Conservation (phyloP, 2,888 invertebrate species). For the Octonoba sinensis region DNA sequence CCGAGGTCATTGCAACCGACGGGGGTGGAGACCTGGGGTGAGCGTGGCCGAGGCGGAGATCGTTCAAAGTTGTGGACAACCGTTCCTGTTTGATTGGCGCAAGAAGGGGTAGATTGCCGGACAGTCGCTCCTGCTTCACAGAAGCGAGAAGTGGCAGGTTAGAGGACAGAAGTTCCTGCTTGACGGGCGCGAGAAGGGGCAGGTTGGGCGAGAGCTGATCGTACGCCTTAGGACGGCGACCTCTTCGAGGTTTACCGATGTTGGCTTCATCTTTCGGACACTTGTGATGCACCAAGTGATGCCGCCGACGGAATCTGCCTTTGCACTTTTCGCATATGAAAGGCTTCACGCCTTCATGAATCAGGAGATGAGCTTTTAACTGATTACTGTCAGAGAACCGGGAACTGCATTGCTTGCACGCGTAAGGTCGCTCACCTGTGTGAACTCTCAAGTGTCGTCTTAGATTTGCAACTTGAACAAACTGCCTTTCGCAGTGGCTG, state of each 20-base stretch:
- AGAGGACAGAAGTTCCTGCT: slow-evolving; percentile 39
- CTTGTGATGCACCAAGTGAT: slow-evolving; percentile 87
- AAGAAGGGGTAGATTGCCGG: slow-evolving; percentile 34
- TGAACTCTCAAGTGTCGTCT: slow-evolving; percentile 89
- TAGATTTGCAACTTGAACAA: slow-evolving; percentile 92
- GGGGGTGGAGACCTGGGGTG: slow-evolving; percentile 16
- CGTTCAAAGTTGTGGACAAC: neutral
- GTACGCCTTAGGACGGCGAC: slow-evolving; percentile 67
- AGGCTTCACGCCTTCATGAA: slow-evolving; percentile 91
- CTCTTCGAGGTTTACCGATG: slow-evolving; percentile 67
- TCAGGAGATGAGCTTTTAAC: slow-evolving; percentile 87
- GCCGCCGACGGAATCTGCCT: slow-evolving; percentile 84
- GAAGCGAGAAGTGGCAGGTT: slow-evolving; percentile 39
- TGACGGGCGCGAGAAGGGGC: slow-evolving; percentile 38
- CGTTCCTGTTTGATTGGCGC: too few relatives aligned
- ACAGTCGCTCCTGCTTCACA: slow-evolving; percentile 37
- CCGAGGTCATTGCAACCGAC: slow-evolving; percentile 30
- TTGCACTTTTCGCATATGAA: slow-evolving; percentile 86
- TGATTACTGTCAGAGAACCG: slow-evolving; percentile 93
- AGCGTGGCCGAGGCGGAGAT: too few relatives aligned
- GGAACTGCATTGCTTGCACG: slow-evolving; percentile 86
- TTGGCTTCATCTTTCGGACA: slow-evolving; percentile 75
- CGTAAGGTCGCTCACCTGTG: slow-evolving; percentile 92
- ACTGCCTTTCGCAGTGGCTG: slow-evolving; percentile 89
- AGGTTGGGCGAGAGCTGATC: slow-evolving; percentile 45